Evolutionary conservation across 2,888 invertebrate species (phyloP), one percentile per base, ranked within the genome.

Genomic region (Epirrhoe tristata): DNA sequence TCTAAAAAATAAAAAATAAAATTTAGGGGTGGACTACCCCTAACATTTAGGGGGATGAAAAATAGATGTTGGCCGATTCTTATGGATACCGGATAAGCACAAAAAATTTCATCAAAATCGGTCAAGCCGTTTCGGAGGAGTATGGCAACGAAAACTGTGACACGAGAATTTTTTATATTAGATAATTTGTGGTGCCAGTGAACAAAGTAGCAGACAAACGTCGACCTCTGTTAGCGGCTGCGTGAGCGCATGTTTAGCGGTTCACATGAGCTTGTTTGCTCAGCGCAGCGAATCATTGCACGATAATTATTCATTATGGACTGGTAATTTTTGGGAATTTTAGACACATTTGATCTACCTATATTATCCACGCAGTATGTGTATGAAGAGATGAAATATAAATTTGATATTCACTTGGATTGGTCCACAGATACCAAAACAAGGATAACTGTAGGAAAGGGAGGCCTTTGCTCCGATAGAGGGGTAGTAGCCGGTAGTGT

Each of bases 171-270:
- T n/a, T n/a, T n/a, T n/a, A n/a, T n/a, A n/a, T n/a, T 3, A 24
- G 24, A 24, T 24, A 24, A 24, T 24, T 24, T 24, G 3, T 24
- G 24, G 24, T 24, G 24, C 24, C 1, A 24, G 24, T 16, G 14
- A 48, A 16, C 48, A 48, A 48, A 48, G 48, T 43, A 43, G 12
- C 39, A 4, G 39, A 12, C 12, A 43, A 14, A 48, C 34, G 5
- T 46, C 48, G 55, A 43, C 55, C 48, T 57, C 17, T 0, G 50
- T 64, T 48, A 64, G 54, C 31, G 39, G 24, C 24, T 52, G 46
- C 66, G 61, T 66, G 66, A 61, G 48, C 39, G 14, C 6, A 39
- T 32, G 66, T 32, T 66, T 66, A 66, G 61, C 58, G 48, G 5
- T 32, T 31, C 61, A 39, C 58, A 46, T 54, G 61, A 51, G 54